phyloP scores from a whole-genome alignment of 2,888 invertebrate genomes.

The Drosophila kokeensis region DNA sequence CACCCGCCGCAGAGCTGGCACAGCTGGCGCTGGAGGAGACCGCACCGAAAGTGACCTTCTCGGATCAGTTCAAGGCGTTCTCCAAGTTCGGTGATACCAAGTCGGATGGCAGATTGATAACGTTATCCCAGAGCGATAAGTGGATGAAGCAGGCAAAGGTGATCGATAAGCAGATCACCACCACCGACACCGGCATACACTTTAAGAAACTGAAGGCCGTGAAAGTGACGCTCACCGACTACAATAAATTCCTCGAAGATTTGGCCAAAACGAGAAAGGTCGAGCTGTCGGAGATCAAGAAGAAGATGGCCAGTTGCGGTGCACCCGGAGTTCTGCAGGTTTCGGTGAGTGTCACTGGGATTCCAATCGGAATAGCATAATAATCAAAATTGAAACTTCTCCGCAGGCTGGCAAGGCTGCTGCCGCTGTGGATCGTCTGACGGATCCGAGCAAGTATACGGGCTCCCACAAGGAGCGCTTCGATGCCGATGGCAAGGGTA shows the following conservation, averaged over 20 bases:
- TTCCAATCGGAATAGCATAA: background rate
- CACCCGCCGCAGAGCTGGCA: conserved; percentile 83
- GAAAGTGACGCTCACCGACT: conserved; percentile 91
- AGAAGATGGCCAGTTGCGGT: conserved; percentile 92
- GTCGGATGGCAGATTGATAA: conserved; percentile 93
- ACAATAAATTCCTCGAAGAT: conserved; percentile 94
- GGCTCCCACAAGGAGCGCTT: conserved; percentile 95
- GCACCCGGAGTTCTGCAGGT: conserved; percentile 88
- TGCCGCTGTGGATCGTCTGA: conserved; percentile 88
- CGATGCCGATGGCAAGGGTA: conserved; percentile 93
- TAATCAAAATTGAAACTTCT: background rate
- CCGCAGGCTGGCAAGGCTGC: conserved; percentile 84
- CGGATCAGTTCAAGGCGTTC: conserved; percentile 91
- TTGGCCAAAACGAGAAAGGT: conserved; percentile 93
- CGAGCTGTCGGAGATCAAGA: conserved; percentile 91
- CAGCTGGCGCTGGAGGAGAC: conserved; percentile 83
- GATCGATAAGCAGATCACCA: conserved; percentile 93
- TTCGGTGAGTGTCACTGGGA: conserved; percentile 61
- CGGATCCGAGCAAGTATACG: conserved; percentile 94
- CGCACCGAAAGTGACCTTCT: conserved; percentile 85
- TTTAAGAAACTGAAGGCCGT: conserved; percentile 94
- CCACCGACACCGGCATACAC: conserved; percentile 95
- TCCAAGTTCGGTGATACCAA: conserved; percentile 95
- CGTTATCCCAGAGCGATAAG: conserved; percentile 95
- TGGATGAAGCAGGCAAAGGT: conserved; percentile 97